Evolutionary conservation across 2,888 invertebrate species (phyloP).

Genomic region (Meiosimyza decipiens): DNA sequence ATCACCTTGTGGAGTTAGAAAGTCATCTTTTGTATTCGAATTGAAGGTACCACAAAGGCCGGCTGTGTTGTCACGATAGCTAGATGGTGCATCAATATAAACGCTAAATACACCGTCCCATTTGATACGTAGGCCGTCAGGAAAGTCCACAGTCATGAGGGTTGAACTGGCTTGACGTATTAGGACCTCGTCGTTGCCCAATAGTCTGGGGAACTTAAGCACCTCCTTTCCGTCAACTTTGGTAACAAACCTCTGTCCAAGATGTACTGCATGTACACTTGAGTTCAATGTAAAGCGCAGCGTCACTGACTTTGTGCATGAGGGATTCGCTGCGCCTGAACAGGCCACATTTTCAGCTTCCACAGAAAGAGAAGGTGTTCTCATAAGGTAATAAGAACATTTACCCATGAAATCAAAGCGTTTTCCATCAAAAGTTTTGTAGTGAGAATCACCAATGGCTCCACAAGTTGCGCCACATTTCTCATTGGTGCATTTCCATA

Average conservation of each 20-base stretch:
- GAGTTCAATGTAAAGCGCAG: conserved; percentile 70
- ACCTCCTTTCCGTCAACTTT: conserved; percentile 78
- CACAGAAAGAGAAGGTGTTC: conserved; percentile 75
- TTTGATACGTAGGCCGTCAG: conserved; percentile 82
- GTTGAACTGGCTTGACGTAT: conserved; percentile 83
- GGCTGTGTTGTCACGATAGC: conserved; percentile 76
- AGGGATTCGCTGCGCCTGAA: conserved; percentile 77
- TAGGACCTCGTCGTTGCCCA: conserved; percentile 69
- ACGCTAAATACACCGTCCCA: conserved; percentile 90
- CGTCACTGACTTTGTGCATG: conserved; percentile 85
- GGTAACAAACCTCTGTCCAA: conserved; percentile 80
- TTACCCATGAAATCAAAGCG: conserved; percentile 91
- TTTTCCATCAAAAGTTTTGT: conserved; percentile 89
- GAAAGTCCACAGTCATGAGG: conserved; percentile 73
- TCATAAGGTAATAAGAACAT: conserved; percentile 85
- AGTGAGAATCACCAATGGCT: conserved; percentile 90
- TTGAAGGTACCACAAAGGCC: conserved; percentile 94
- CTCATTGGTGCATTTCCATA: conserved; percentile 83
- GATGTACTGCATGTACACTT: conserved; percentile 69
- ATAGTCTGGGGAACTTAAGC: conserved; percentile 72
- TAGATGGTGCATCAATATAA: conserved; percentile 82
- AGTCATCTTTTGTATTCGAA: conserved; percentile 87
- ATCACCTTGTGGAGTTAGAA: conserved; percentile 87
- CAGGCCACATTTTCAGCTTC: conserved; percentile 87
- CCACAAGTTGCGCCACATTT: conserved; percentile 86